Percentiles rank a stretch among this genome's conserved stretches.
These are phyloP conservation scores for Hemicrepidius hirtus DNA, from an alignment of 2,888 invertebrate genomes.

Conservation along the genomic window DNA sequence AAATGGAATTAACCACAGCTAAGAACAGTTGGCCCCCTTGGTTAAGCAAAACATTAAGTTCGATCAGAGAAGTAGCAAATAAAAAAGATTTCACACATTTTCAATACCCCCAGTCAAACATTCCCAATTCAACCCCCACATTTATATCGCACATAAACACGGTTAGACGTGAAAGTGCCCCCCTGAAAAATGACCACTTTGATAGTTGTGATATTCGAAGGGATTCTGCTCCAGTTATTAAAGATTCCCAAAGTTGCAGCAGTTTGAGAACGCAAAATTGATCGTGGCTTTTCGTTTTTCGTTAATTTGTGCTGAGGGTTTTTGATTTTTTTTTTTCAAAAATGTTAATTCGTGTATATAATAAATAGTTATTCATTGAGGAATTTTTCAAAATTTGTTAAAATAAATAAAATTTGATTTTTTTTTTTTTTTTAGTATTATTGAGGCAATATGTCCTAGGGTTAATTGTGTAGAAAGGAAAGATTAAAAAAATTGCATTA, in stretches of 20 bases:
- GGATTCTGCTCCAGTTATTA: conserved; percentile 69
- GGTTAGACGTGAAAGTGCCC: conserved; percentile 73
- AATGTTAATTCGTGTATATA: not conserved
- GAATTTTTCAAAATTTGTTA: too few species aligned
- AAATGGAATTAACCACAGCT: conserved; percentile 83
- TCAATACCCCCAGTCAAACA: conserved; percentile 63
- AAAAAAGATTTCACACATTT: conserved; percentile 72
- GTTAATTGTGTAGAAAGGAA: too few species aligned
- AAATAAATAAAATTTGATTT: too few species aligned
- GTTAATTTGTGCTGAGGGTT: conserved; percentile 29
- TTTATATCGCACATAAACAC: conserved; percentile 70
- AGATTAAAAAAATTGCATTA: too few species aligned
- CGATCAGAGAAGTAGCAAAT: conserved; percentile 83
- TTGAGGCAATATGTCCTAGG: too few species aligned
- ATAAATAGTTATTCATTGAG: not conserved
- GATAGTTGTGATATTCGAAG: conserved; percentile 63
- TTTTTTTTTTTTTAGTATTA: too few species aligned
- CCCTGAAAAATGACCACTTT: conserved; percentile 63
- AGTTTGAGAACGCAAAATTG: conserved; percentile 67
- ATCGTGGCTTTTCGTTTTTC: conserved; percentile 53
- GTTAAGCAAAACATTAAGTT: conserved; percentile 93
- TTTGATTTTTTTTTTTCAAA: conserved; percentile 4
- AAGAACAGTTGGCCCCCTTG: conserved; percentile 92
- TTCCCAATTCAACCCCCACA: conserved; percentile 64
- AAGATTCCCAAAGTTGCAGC: conserved; percentile 72